These are phyloP conservation scores for Sicus ferrugineus DNA, from an alignment of 2,888 invertebrate genomes.

Conservation along the genomic window DNA sequence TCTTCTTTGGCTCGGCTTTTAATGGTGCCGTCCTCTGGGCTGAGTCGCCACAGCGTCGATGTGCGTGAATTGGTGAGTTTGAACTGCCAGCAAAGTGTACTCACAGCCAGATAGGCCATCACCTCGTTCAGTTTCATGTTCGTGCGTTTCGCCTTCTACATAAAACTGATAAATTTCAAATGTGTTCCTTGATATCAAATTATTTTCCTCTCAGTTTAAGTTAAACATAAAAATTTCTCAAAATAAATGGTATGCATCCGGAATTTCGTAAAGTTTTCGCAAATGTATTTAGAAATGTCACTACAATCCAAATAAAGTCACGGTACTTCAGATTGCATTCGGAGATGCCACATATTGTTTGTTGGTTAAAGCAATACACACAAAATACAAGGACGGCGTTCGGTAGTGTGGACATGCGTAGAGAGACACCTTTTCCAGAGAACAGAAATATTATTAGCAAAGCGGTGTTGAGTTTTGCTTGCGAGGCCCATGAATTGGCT, in stretches of 20 bases:
- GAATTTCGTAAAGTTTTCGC: conserved; percentile 13
- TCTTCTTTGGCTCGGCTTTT: conserved; percentile 59
- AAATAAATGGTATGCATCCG: background rate
- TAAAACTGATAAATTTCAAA: background rate
- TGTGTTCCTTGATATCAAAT: background rate
- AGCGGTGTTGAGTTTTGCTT: too few relatives aligned
- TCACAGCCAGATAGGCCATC: conserved; percentile 47
- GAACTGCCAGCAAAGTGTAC: conserved; percentile 56
- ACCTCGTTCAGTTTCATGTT: conserved; percentile 44
- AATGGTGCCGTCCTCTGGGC: conserved; percentile 78
- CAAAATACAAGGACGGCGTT: too few relatives aligned
- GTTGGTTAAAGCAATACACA: background rate
- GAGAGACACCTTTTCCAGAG: too few relatives aligned
- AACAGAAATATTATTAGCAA: too few relatives aligned
- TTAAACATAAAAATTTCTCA: background rate
- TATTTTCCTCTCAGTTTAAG: background rate
- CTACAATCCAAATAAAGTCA: conserved; percentile 6
- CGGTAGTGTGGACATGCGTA: too few relatives aligned
- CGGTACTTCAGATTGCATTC: conserved; percentile 2
- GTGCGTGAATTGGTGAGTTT: conserved; percentile 77
- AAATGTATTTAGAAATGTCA: conserved; percentile 14
- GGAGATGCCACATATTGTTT: conserved; percentile 1
- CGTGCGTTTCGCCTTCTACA: background rate
- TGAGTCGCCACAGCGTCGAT: conserved; percentile 84
- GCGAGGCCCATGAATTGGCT: too few relatives aligned